Conservation (phyloP, 1,140 invertebrate species). For the Himalopsyche phryganea region DNA sequence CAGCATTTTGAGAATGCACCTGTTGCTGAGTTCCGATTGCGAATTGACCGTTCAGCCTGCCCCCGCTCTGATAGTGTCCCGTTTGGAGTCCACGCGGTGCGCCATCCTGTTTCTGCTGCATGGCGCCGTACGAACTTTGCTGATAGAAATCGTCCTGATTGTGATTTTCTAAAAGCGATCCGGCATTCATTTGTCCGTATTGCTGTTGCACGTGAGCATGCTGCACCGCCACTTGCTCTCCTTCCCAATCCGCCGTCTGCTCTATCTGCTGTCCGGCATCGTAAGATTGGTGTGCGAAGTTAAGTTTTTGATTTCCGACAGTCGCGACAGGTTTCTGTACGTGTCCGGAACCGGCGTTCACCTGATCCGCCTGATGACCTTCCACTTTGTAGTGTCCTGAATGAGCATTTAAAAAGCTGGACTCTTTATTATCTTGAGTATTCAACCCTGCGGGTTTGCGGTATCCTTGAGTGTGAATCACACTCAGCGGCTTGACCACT, state of each 20-base stretch:
- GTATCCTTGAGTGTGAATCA: no score
- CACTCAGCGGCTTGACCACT: no score
- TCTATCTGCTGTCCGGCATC: not conserved
- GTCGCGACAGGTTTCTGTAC: not conserved
- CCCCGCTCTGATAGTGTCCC: not conserved
- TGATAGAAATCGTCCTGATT: no score
- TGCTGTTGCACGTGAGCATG: not conserved
- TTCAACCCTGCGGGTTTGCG: no score
- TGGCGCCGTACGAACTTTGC: no score
- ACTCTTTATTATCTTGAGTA: no score
- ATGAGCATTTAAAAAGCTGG: no score
- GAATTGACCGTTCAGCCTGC: not conserved
- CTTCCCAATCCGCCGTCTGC: not conserved
- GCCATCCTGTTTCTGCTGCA: no score
- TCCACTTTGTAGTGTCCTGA: no score
- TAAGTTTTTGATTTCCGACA: not conserved
- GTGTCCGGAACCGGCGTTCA: not conserved
- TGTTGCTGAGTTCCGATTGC: not conserved
- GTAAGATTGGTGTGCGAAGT: not conserved
- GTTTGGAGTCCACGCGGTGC: not conserved
- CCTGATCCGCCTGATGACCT: not conserved
- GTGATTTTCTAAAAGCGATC: no score
- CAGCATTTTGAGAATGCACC: not conserved
- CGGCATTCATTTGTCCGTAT: not conserved
- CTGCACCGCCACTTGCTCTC: not conserved